Conservation (phyloP, 2,113 vertebrate species). For the Pundamilia nyererei region DNA sequence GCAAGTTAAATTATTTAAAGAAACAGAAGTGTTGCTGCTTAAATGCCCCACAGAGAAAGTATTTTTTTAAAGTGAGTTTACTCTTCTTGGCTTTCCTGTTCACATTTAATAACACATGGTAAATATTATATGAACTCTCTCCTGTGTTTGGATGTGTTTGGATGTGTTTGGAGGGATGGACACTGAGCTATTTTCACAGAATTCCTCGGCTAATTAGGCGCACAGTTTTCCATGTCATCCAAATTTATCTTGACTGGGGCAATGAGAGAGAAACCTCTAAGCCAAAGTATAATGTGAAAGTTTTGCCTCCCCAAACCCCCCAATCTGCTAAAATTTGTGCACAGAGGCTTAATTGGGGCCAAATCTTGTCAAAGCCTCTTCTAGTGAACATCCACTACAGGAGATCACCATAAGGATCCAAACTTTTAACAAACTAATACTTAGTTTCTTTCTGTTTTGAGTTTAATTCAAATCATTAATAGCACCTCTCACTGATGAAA, state of each 20-base stretch:
- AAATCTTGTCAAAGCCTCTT: slow-evolving; percentile 54
- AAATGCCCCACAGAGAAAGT: neutral
- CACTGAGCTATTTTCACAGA: neutral
- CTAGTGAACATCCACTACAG: slow-evolving; percentile 26
- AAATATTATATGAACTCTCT: neutral
- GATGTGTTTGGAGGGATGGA: slow-evolving; percentile 21
- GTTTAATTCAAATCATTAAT: neutral
- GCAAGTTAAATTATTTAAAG: neutral
- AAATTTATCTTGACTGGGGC: slow-evolving; percentile 51
- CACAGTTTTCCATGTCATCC: slow-evolving; percentile 47
- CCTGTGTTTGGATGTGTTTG: slow-evolving; percentile 7
- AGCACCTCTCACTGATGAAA: neutral
- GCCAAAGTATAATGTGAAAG: slow-evolving; percentile 50
- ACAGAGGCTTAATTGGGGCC: slow-evolving; percentile 61
- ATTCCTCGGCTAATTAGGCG: slow-evolving; percentile 43
- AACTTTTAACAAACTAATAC: slow-evolving; percentile 34
- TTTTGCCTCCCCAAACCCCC: slow-evolving; percentile 20
- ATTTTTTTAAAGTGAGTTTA: neutral
- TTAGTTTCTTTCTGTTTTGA: neutral
- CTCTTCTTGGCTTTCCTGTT: neutral
- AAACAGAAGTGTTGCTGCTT: neutral
- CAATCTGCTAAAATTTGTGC: slow-evolving; percentile 53
- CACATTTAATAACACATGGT: neutral
- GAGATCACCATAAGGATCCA: slow-evolving; percentile 27
- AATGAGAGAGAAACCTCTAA: slow-evolving; percentile 50